Base-by-base conservation (phyloP, 2,888 invertebrate genomes). In the Helobdella robusta region DNA sequence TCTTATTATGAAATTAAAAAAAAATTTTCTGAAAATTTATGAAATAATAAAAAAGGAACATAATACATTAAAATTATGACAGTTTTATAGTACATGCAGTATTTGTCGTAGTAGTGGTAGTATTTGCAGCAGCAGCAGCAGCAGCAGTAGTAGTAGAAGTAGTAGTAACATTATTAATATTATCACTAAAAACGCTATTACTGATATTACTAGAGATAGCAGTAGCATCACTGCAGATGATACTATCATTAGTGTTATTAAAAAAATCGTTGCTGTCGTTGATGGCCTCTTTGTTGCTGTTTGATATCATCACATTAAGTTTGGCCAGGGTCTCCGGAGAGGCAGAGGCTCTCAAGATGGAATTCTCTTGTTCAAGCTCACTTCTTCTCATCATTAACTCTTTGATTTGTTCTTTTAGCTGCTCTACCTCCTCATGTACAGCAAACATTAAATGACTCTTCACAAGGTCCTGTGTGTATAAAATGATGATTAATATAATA, bases 361-460 rank as follows among this genome's bases (percentile, higher is more conserved):
- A 86, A 81, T 92, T 93, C 83, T 93, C 91, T 74, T 87, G 85
- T 81, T 92, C 91, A 74, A 93, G 83, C 81, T 89, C 88, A 6
- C 30, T 32, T 50, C 62, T 46, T 32, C 30, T 23, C 34, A 25
- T 59, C 59, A 59, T 59, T 73, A 93, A 84, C 81, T 91, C 90
- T 52, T 88, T 87, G 79, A 93, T 92, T 82, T 89, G 89, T 79
- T 90, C 88, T 80, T 91, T 90, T 60, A 93, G 83, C 61, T 90
- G 89, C 81, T 92, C 91, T 70, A 93, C 91, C 82, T 93, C 92
- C 81, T 92, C 90, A 73, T 91, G 86, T 76, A 93, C 91, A 75
- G 91, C 91, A 81, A 89, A 91, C 88, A 92, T 91, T 81, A 93
- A 83, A 83, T 93, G 92, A 80, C 89, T 89, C 83, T 93, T 92